A percentile compares a stretch with the other conserved stretches of the same genome.
Conservation (phyloP, 1,140 invertebrate genomes). For the Bombus huntii region DNA sequence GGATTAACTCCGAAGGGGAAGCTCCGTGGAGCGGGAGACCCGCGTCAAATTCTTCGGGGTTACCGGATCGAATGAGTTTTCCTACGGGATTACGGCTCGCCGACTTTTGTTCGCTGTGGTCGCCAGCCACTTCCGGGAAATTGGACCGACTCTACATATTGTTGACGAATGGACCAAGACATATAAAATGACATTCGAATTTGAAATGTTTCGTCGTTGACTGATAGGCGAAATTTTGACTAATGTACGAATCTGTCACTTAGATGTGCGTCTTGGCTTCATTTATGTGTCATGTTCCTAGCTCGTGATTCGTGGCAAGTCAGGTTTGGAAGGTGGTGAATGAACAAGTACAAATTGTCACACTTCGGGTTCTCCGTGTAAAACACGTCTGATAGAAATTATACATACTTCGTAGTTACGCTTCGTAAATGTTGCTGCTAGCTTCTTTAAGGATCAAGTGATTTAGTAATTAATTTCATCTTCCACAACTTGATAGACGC, state of each 20-base stretch:
- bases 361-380: no score
- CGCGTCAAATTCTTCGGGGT: constrained; percentile 76
- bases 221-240: background rate
- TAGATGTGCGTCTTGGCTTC: background rate
- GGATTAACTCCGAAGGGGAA: constrained; percentile 78
- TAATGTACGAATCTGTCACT: background rate
- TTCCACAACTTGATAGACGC: no score
- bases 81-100: constrained; percentile 63
- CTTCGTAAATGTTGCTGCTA: no score
- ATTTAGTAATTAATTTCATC: no score
- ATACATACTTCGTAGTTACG: no score
- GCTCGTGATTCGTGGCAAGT: no score
- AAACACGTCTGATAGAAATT: no score
- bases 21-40: constrained; percentile 18
- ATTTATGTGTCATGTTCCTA: background rate
- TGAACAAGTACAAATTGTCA: no score
- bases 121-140: constrained; percentile 46
- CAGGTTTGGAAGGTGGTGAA: no score
- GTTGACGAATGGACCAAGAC: background rate
- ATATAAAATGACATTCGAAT: background rate
- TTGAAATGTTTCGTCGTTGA: background rate
- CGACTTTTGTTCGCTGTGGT: background rate
- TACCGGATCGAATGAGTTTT: constrained; percentile 69
- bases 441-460: no score
- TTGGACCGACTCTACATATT: constrained; percentile 2